phyloP scores from a whole-genome alignment of 2,113 vertebrate genomes.

The Corvus cornix region DNA sequence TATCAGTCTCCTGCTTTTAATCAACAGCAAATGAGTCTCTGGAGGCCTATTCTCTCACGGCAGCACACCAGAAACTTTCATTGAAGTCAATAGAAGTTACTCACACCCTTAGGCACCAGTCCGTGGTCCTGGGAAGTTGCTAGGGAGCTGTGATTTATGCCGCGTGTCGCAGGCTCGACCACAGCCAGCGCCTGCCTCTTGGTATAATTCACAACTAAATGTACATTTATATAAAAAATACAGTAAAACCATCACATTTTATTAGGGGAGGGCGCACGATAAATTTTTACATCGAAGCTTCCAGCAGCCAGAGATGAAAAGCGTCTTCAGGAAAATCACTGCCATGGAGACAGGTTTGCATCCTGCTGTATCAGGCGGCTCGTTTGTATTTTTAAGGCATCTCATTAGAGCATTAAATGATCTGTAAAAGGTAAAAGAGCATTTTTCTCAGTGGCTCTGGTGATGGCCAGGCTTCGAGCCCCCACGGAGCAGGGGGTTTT shows the following conservation, averaged over 20 bases:
- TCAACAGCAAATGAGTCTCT: constrained; percentile 15
- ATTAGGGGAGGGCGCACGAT: constrained; percentile 14
- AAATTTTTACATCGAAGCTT: constrained; percentile 42
- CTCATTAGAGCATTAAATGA: constrained; percentile 38
- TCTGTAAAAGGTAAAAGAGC: constrained; percentile 36
- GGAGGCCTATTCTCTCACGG: background rate
- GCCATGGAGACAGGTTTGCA: constrained; percentile 28
- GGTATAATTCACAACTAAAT: constrained; percentile 54
- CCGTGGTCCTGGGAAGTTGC: background rate
- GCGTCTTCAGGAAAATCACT: constrained; percentile 8
- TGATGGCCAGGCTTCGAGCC: background rate
- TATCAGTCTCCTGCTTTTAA: constrained; percentile 33
- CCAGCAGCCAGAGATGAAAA: constrained; percentile 40
- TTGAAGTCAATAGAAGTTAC: background rate
- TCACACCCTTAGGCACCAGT: background rate
- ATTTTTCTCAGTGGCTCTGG: background rate
- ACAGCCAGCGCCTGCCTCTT: background rate
- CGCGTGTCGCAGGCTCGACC: background rate
- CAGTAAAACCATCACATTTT: constrained; percentile 55
- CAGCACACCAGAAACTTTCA: constrained; percentile 9
- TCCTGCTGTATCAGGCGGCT: background rate
- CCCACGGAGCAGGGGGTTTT: rapidly evolving
- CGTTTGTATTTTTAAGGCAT: constrained; percentile 15
- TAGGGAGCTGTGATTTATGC: constrained; percentile 13
- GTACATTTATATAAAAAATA: constrained; percentile 51